Evolutionary conservation across 1,140 invertebrate species (phyloP).

Genomic region (Caenorhabditis tropicalis): DNA sequence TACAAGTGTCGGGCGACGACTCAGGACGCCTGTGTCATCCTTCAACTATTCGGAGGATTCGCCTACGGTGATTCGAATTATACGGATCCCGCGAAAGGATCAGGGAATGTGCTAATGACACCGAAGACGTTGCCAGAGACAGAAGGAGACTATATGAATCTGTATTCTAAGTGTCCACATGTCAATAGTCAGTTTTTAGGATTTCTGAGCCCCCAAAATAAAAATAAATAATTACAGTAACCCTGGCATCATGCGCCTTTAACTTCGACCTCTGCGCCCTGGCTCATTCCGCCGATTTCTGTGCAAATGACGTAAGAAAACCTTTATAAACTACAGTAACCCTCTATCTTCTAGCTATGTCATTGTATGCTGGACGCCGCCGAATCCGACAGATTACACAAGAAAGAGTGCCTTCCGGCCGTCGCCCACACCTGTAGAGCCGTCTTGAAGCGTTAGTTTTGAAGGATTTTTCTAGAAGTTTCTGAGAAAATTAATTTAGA

Average conservation of each 20-base stretch:
- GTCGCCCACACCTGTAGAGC: background rate
- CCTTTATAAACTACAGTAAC: too few species aligned
- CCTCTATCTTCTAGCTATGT: background rate
- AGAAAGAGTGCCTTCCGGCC: background rate
- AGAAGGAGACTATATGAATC: background rate
- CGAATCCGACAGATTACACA: background rate
- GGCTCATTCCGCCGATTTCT: conserved; percentile 7
- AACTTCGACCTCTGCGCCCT: conserved; percentile 1
- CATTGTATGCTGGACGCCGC: conserved; percentile 27
- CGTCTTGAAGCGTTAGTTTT: background rate
- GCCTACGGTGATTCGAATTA: conserved; percentile 45
- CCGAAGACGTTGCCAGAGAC: background rate
- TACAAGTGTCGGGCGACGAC: background rate
- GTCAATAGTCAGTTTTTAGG: conserved; percentile 37
- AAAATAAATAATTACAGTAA: background rate
- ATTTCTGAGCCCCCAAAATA: too few species aligned
- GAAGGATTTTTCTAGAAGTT: too few species aligned
- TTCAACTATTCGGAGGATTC: background rate
- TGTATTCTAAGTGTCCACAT: conserved; percentile 32
- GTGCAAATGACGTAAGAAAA: conserved; percentile 19
- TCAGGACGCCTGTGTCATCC: background rate
- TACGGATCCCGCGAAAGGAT: background rate
- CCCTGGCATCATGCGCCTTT: conserved; percentile 17
- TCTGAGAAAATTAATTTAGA: background rate
- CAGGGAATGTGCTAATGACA: background rate